Base-by-base conservation (phyloP, 2,888 invertebrate genomes). In the Panzeria rudis region DNA sequence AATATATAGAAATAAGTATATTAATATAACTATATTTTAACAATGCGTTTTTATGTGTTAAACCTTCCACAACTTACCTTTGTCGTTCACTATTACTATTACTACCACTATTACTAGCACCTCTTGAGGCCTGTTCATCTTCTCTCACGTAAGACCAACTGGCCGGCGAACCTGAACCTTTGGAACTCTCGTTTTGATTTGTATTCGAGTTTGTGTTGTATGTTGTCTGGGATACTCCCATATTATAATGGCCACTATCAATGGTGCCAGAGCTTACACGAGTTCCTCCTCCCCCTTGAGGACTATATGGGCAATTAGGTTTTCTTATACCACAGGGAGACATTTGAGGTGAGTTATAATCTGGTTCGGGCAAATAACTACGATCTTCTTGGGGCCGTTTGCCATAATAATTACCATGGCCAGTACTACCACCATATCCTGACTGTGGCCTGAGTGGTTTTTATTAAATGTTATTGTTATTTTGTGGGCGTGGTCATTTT, bases 371-470 rank as follows among this genome's bases (percentile, higher is more conserved):
- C 23, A 88, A 76, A 71, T 87, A 87, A 47, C 73, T 85, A n/a
- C 87, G 86, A 81, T 90, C 89, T 66, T 90, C 89, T 76, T 94
- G 94, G 62, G 54, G 2, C 13, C 94, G 91, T 17, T 93, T 93
- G 9, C 94, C 94, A 91, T 94, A 95, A 91, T 95, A 95, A 90
- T 95, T 95, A 61, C 95, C 95, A 62, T 94, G 92, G 25, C 95
- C 95, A 44, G 94, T 7, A 17, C 59, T 93, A 50, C 95, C 95
- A 93, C 95, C 95, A 93, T 94, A 95, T 8, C 95, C 95, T 1
- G 95, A 93, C 88, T 94, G 94, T 1, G 95, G 95, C 59, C 95
- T 94, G 20, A n/a, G n/a, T n/a, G 20, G 13, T n/a, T 35, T 20
- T 35, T 20, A n/a, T 9, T 11, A 13, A 7, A 23, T 52, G 29